phyloP scores from a whole-genome alignment of 2,888 invertebrate genomes.

The Conchocele bisecta region DNA sequence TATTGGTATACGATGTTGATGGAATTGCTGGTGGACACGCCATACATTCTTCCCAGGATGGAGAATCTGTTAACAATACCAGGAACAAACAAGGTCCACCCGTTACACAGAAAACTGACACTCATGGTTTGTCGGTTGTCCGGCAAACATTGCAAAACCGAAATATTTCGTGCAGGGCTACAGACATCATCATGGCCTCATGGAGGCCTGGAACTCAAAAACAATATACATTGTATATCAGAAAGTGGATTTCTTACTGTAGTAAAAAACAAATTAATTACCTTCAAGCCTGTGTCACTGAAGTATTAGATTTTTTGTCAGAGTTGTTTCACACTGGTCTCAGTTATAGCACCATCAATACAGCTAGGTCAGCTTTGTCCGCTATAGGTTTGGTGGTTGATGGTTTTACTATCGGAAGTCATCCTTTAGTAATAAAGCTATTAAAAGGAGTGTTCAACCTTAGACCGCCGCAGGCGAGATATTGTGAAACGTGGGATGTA shows the following conservation, averaged over 20 bases:
- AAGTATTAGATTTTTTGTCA: background rate
- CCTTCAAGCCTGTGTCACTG: background rate
- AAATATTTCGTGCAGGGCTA: slow-evolving; percentile 14
- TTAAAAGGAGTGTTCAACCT: background rate
- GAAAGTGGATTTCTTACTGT: background rate
- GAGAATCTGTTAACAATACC: slow-evolving; percentile 16
- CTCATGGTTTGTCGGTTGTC: slow-evolving; percentile 24
- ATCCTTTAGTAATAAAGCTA: background rate
- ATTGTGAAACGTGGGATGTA: background rate
- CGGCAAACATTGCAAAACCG: slow-evolving; percentile 2
- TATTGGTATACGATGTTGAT: slow-evolving; percentile 17
- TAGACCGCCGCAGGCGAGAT: background rate
- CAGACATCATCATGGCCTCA: slow-evolving; percentile 16
- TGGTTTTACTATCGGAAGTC: background rate
- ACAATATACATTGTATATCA: background rate
- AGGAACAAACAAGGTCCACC: slow-evolving; percentile 23
- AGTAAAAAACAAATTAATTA: slow-evolving; percentile 7
- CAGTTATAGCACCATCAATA: background rate
- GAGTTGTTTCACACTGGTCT: background rate
- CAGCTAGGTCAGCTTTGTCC: background rate
- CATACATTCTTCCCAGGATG: slow-evolving; percentile 11
- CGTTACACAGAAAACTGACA: slow-evolving; percentile 13
- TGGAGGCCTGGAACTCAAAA: slow-evolving; percentile 34
- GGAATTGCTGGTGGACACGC: slow-evolving; percentile 14
- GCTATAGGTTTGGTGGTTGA: background rate